phyloP scores from a whole-genome alignment of 2,113 vertebrate genomes.

The Sceloporus tristichus region DNA sequence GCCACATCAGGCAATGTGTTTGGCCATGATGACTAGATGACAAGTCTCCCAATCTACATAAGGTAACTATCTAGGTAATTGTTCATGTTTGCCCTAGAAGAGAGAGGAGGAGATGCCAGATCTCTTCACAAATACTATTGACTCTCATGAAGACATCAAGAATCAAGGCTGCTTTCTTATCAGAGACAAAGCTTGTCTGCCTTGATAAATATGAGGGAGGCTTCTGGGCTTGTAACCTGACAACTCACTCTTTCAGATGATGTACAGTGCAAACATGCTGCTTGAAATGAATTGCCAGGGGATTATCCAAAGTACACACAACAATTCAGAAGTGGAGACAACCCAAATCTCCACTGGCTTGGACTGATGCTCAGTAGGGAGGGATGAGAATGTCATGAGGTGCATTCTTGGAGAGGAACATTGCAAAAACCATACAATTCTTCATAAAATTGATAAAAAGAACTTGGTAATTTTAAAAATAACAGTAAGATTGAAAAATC shows the following conservation, averaged over 20 bases:
- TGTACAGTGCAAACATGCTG: neutral
- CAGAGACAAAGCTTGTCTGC: constrained; percentile 36
- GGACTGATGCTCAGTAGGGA: neutral
- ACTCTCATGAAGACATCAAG: constrained; percentile 57
- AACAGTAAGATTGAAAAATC: no score
- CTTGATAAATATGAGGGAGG: constrained; percentile 44
- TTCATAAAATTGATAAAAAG: no score
- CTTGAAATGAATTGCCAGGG: neutral
- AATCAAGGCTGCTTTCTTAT: neutral
- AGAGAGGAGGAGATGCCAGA: constrained; percentile 36
- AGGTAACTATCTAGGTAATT: constrained; percentile 52
- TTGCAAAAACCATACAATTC: no score
- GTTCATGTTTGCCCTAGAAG: constrained; percentile 61
- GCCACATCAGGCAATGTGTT: constrained; percentile 2
- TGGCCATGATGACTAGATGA: constrained; percentile 36
- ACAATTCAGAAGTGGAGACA: neutral
- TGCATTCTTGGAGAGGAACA: no score
- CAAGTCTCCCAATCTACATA: constrained; percentile 47
- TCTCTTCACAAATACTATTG: constrained; percentile 32
- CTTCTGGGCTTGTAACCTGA: neutral
- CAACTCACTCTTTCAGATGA: neutral
- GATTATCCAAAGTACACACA: neutral
- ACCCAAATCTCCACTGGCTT: neutral
- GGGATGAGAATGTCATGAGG: neutral
- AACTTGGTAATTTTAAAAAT: no score